Evolutionary conservation across 2,797 vertebrate genomes (phyloP).

Genomic region (Muscicapa striata): DNA sequence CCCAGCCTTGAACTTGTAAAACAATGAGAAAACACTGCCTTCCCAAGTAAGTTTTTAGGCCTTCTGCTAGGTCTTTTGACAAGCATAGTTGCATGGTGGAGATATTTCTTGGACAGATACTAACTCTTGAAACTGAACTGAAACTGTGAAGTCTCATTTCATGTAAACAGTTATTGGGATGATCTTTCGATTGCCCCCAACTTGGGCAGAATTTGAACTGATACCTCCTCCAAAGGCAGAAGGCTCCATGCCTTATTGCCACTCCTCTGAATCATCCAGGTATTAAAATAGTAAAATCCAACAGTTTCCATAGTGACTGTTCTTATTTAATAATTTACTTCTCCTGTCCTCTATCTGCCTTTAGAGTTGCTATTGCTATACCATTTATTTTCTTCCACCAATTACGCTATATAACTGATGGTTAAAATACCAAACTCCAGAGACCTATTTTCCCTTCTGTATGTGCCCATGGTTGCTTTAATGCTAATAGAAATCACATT

Average conservation of each 20-base stretch:
- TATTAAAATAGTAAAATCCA: conserved; percentile 52
- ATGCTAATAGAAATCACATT: conserved; percentile 31
- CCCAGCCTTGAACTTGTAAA: not conserved
- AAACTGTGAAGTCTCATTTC: not conserved
- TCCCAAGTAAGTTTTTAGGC: not conserved
- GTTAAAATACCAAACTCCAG: conserved; percentile 29
- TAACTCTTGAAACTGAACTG: not conserved
- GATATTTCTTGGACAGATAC: not conserved
- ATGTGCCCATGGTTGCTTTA: conserved; percentile 3
- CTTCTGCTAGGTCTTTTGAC: not conserved
- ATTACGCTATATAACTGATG: not conserved
- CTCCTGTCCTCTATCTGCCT: conserved; percentile 21
- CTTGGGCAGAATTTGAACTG: not conserved
- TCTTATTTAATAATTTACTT: conserved; percentile 60
- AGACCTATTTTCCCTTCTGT: not conserved
- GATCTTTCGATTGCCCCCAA: not conserved
- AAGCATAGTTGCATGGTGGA: not conserved
- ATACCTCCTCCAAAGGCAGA: not conserved
- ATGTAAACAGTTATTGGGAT: not conserved
- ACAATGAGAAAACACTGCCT: rapidly evolving
- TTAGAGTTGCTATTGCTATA: conserved; percentile 18
- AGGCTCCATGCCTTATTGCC: not conserved
- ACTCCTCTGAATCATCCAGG: conserved; percentile 37
- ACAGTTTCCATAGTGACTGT: conserved; percentile 62
- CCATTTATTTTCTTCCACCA: not conserved